Base-by-base conservation (phyloP, 1,140 invertebrate species). In the Geopemphigus sp. region DNA sequence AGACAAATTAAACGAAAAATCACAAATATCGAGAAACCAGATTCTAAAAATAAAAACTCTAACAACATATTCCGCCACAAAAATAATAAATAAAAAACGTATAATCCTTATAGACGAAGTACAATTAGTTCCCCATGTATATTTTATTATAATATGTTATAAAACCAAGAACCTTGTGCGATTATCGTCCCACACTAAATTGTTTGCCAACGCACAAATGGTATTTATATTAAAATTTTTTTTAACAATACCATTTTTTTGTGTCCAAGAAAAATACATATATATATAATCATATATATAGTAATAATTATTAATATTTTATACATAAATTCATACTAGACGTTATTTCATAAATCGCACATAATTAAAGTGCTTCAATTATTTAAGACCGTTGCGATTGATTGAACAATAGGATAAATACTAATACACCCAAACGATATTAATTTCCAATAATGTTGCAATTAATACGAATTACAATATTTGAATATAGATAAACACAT, bases 251-350 rank as follows among this genome's bases (percentile, higher is more conserved):
- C 6, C 10, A 68, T 68, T 68, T 66, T 6, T 8, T 39, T 26
- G 15, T 68, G 22, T 19, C 2, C 14, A 1, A 68, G 22, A 68
- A 26, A 68, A 47, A 47, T 68, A 68, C 22, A 47, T 39, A 39
- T 68, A 47, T 47, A n/a, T 68, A 68, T 68, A 68, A 24, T 26
- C 14, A 68, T 11, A 22, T 26, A 68, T 39, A 39, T 39, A 39
- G 32, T 39, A 3, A 3, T 8, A 8, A n/a, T n/a, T n/a, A n/a
- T n/a, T n/a, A n/a, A n/a, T n/a, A n/a, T n/a, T n/a, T n/a, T n/a
- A n/a, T n/a, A n/a, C n/a, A n/a, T n/a, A n/a, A n/a, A n/a, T n/a
- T n/a, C 32, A 8, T 3, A 8, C 8, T 39, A 8, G 32, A 39
- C 32, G 32, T 39, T 39, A 39, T 39, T 39, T 24, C 39, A 5